Evolutionary conservation across 2,797 vertebrate species (phyloP), one percentile per base, ranked within the genome.

Genomic region (Lacerta bilineata): DNA sequence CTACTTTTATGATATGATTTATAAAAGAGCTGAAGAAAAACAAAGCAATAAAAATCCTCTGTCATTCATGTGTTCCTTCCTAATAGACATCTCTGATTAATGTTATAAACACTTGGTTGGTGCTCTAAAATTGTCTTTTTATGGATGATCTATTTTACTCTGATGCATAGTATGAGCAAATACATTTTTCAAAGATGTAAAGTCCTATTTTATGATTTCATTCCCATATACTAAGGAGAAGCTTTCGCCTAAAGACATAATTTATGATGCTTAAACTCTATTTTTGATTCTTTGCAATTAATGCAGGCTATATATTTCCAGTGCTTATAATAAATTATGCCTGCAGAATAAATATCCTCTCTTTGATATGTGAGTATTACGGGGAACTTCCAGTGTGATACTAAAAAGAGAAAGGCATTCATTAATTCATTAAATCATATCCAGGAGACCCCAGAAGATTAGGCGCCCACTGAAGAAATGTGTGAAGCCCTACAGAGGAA

Each of bases 121-220:
- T 77, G 92, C 93, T 92, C 91, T 93, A 91, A 93, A 95, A 96
- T 94, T 95, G 92, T 93, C 91, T 95, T 96, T 96, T 95, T 92
- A 96, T 94, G 90, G 94, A 95, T 33, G 10, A 91, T 86, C 86
- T 90, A 86, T 39, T 92, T 93, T 66, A 82, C 84, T 84, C 66
- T 82, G 92, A 89, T 91, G 89, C 89, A 93, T 85, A 92, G 91
- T 90, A 88, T 83, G 95, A 94, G 89, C 55, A 90, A 95, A 94
- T 87, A 72, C 84, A 71, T 90, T 92, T 81, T 90, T 94, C 96
- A 95, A 91, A 93, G 90, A 90, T 93, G 93, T 83, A 88, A 89
- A 86, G 87, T 77, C 87, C 82, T 13, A 83, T 80, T 23, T 90
- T 59, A 55, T 88, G 83, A 91, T 90, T 95, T 92, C 92, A 88